Base-by-base conservation (phyloP, 1,140 invertebrate genomes). In the Drosophila auraria region DNA sequence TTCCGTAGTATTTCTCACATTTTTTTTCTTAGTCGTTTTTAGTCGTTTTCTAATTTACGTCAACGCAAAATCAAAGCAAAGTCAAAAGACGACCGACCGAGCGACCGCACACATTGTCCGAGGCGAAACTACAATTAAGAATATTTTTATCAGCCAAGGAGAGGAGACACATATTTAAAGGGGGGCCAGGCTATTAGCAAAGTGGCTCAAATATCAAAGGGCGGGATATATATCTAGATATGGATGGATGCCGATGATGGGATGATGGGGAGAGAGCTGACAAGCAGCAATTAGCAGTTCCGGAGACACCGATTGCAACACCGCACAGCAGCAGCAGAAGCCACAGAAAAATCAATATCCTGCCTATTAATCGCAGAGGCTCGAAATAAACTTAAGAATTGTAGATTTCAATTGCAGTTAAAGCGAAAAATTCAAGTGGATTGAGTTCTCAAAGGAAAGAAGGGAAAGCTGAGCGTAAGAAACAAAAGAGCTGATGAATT, bases 201-300 rank as follows among this genome's bases (percentile, higher is more conserved):
- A 90, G 69, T 75, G 81, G 76, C 84, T 89, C 84, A 84, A 89
- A 89, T 89, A 89, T 89, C 84, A 89, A 89, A 89, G 86, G 70
- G 64, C 80, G 77, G 50, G 50, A 64, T 71, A 54, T 30, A 68
- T 71, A 49, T 27, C 12, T 12, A 23, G 38, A n/a, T 47, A 30
- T 56, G 45, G 58, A 60, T 42, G 8, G 8, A 3, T 23, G 33
- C 36, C 12, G 36, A 14, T 38, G 49, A 15, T 14, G 27, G 50
- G 20, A 20, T 20, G 20, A 20, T 20, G 20, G 27, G 30, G 30
- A 30, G 27, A 42, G 54, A 38, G 14, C 27, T 78, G 73, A 81
- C 73, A 69, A 61, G 47, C 82, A 78, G 78, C 82, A 84, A 86
- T 86, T 84, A 86, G 82, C 82, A 81, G 63, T 40, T 66, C 65